Percentiles rank a stretch among this genome's conserved stretches.
These are phyloP conservation scores for Festucalex cinctus DNA, from an alignment of 2,113 vertebrate species.

Conservation along the genomic window DNA sequence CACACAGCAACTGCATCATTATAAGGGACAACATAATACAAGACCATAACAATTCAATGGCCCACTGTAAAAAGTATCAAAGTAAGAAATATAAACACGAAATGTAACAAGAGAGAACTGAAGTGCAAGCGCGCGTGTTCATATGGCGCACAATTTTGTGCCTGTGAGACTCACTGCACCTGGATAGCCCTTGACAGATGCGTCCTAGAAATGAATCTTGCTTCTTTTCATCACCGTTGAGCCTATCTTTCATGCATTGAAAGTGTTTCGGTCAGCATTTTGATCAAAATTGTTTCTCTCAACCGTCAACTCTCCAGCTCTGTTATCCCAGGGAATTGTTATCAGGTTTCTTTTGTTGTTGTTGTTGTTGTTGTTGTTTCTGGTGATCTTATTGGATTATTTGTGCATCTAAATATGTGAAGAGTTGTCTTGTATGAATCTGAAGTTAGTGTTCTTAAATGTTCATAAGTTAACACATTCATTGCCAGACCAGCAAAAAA, in stretches of 20 bases:
- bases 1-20: too few species aligned
- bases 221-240: slow-evolving; percentile 45
- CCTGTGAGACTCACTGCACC: slow-evolving; percentile 53
- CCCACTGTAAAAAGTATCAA: slow-evolving; percentile 14
- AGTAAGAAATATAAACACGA: slow-evolving; percentile 8
- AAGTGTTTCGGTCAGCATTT: slow-evolving; percentile 62
- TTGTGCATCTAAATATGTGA: not conserved
- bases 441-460: too few species aligned
- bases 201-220: slow-evolving; percentile 54
- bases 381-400: not conserved
- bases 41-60: too few species aligned
- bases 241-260: slow-evolving; percentile 52
- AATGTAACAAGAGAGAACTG: slow-evolving; percentile 21
- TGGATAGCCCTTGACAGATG: slow-evolving; percentile 67
- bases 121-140: slow-evolving; percentile 51
- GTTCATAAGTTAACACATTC: too few species aligned
- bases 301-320: slow-evolving; percentile 28
- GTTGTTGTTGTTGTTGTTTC: slow-evolving; percentile 2
- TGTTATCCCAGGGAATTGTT: slow-evolving; percentile 47
- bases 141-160: slow-evolving; percentile 51
- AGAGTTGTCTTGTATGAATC: too few species aligned
- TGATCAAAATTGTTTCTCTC: slow-evolving; percentile 56
- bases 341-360: slow-evolving; percentile 26
- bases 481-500: too few species aligned
- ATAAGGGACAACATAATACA: too few species aligned